These are phyloP conservation scores for Porphyrio hochstetteri DNA, from an alignment of 2,113 vertebrate species.

Conservation along the genomic window DNA sequence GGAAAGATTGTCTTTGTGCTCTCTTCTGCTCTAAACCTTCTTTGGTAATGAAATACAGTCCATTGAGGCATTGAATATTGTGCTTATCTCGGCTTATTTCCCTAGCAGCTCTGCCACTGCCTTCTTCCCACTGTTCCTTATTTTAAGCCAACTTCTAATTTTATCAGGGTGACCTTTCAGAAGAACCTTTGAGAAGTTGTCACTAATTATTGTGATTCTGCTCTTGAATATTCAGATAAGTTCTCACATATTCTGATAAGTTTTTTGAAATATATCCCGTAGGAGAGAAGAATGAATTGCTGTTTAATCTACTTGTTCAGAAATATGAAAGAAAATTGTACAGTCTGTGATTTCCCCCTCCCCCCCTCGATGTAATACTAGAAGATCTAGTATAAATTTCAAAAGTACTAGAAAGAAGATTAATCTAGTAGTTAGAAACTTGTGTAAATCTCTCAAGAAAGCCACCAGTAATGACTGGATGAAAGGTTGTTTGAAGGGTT, in stretches of 20 bases:
- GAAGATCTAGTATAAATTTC: neutral
- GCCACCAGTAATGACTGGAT: neutral
- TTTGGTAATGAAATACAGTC: neutral
- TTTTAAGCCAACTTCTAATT: constrained; percentile 19
- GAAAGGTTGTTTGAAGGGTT: neutral
- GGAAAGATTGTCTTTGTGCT: neutral
- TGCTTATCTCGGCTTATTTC: neutral
- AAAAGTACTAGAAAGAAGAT: neutral
- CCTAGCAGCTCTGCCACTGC: neutral
- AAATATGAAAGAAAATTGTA: neutral
- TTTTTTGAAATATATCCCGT: neutral
- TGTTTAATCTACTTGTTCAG: neutral
- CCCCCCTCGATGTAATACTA: neutral
- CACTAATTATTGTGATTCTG: neutral
- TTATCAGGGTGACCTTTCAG: constrained; percentile 3
- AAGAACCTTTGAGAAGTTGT: neutral
- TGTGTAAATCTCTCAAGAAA: neutral
- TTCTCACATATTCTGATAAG: neutral
- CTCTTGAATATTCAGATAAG: neutral
- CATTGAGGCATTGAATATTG: neutral
- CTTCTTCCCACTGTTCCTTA: neutral
- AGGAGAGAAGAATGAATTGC: neutral
- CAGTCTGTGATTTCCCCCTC: neutral
- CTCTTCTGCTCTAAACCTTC: neutral
- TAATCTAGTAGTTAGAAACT: neutral